These are phyloP conservation scores for Zaprionus vittiger DNA, from an alignment of 1,140 invertebrate species.

Conservation along the genomic window DNA sequence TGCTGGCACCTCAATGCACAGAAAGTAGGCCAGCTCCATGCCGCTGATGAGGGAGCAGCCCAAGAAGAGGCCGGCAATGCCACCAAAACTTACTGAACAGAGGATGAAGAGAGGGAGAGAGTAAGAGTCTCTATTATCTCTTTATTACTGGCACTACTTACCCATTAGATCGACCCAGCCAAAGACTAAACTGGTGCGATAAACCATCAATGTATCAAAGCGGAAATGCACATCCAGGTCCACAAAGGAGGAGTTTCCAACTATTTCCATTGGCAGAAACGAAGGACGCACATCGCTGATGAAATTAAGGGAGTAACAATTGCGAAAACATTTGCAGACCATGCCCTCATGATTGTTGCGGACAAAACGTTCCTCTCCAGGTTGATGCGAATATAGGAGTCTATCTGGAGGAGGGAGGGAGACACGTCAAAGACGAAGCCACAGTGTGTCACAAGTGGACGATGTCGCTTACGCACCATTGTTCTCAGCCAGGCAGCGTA, in stretches of 20 bases:
- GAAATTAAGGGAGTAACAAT: slow-evolving; percentile 80
- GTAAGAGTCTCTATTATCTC: background rate
- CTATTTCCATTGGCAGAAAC: slow-evolving; percentile 65
- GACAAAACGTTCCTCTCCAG: slow-evolving; percentile 67
- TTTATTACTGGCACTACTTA: slow-evolving; percentile 32
- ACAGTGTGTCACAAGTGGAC: background rate
- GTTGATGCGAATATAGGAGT: slow-evolving; percentile 65
- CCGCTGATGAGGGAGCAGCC: slow-evolving; percentile 90
- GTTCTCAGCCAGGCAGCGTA: slow-evolving; percentile 70
- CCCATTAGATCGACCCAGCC: slow-evolving; percentile 82
- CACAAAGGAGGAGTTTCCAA: slow-evolving; percentile 69
- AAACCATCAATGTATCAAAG: slow-evolving; percentile 77
- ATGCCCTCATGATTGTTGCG: slow-evolving; percentile 67
- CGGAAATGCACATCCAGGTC: slow-evolving; percentile 78
- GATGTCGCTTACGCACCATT: slow-evolving; percentile 56
- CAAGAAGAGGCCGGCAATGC: slow-evolving; percentile 90
- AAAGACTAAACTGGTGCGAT: slow-evolving; percentile 77
- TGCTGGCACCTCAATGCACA: slow-evolving; percentile 85
- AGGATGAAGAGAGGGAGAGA: background rate
- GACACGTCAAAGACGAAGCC: slow-evolving; percentile 36
- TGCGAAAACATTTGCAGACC: slow-evolving; percentile 78
- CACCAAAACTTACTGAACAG: slow-evolving; percentile 88
- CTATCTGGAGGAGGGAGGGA: slow-evolving; percentile 27
- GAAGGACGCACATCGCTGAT: slow-evolving; percentile 73
- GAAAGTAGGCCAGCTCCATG: slow-evolving; percentile 90